Base-by-base conservation (phyloP, 2,888 invertebrate species). In the Hirtodrosophila cameraria region DNA sequence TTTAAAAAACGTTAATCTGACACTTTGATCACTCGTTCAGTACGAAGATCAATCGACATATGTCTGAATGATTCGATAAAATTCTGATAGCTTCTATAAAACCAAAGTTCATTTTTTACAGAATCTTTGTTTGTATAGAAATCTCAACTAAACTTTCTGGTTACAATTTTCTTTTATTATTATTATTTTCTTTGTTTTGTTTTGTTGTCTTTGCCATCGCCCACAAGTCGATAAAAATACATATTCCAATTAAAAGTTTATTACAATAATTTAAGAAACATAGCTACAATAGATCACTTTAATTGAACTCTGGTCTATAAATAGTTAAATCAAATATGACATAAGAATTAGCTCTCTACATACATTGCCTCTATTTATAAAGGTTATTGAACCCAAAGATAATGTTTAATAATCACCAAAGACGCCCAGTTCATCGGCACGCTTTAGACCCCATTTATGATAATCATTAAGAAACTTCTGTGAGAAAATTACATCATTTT, bases 361-460 rank as follows among this genome's bases (percentile, higher is more conserved):
- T 13, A 31, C 30, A 33, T 41, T 28, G 23, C 28, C 28, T 33
- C 33, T 27, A n/a, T 20, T 12, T 4, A 12, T 16, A n/a, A 30
- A 23, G 31, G 9, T 42, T 9, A 15, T 36, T 53, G 42, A 46
- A 23, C 18, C 43, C 23, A 2, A 33, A 11, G 12, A 16, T 15
- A 4, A 1, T 6, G 9, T 18, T 57, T 61, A 85, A 41, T 82
- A 80, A 58, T 88, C 88, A 16, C 75, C 73, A 20, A 89, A 76
- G 11, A 89, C 86, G 5, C 88, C 87, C 35, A 89, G 48, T 6
- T 80, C 59, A 0, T 90, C 88, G 30, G 83, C 75, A 1, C 88
- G 77, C 25, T 84, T 84, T 8, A 90, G 48, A 2, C 69, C 43
- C 66, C 86, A 89, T 42, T 82, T 79, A 9, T 89, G 76, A 38